A percentile compares a stretch with the other conserved stretches of the same genome.
These are phyloP conservation scores for Hippasteria phrygiana DNA, from an alignment of 53 echinoderm and acorn worm species.

Conservation along the genomic window DNA sequence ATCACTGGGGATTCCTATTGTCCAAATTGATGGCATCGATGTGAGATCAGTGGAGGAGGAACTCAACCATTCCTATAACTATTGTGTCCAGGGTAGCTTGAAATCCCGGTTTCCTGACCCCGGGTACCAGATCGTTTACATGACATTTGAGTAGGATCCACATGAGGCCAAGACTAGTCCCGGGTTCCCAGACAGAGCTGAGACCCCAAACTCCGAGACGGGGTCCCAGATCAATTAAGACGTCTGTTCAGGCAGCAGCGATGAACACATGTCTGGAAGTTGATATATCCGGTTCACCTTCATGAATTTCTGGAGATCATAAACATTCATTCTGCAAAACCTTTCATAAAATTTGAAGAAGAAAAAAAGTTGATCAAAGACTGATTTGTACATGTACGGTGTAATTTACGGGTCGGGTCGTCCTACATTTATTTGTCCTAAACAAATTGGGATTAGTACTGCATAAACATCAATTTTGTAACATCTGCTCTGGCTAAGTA, in stretches of 20 bases:
- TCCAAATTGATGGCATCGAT: neutral
- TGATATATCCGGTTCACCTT: neutral
- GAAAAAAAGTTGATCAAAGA: too few relatives aligned
- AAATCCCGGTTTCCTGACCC: neutral
- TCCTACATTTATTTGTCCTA: too few relatives aligned
- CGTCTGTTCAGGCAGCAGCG: neutral
- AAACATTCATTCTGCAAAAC: neutral
- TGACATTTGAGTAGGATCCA: neutral
- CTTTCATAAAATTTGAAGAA: neutral
- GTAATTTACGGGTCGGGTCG: too few relatives aligned
- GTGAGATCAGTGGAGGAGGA: neutral
- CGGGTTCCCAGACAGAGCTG: conserved; percentile 2
- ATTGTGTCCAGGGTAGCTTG: neutral
- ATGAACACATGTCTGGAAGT: neutral
- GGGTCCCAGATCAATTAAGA: conserved; percentile 39
- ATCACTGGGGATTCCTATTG: neutral
- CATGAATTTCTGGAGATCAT: neutral
- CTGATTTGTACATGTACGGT: too few relatives aligned
- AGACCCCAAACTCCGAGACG: neutral
- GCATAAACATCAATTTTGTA: too few relatives aligned
- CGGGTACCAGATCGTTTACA: neutral
- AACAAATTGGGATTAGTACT: too few relatives aligned
- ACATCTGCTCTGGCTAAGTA: too few relatives aligned
- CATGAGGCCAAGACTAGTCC: neutral
- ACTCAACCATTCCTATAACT: neutral